Percentiles rank a stretch among this genome's conserved stretches.
Evolutionary conservation across 2,113 vertebrate genomes (phyloP).

Genomic region (Psammodynastes pulverulentus): DNA sequence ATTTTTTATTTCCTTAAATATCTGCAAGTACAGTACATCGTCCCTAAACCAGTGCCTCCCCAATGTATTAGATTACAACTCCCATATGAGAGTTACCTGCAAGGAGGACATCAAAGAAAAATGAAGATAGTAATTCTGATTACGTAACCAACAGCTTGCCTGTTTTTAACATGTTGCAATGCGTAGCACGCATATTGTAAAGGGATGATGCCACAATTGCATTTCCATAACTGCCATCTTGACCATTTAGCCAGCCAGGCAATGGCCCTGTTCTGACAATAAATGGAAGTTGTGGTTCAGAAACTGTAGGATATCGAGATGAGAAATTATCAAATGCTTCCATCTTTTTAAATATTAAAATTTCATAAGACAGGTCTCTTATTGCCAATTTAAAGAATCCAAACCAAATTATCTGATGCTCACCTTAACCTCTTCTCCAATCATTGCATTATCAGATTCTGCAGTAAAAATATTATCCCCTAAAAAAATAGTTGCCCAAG

Average conservation of each 20-base stretch:
- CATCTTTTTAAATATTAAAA: neutral
- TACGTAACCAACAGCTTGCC: neutral
- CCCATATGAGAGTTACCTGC: neutral
- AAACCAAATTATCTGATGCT: no score
- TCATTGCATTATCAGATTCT: neutral
- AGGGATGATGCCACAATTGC: neutral
- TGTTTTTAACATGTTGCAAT: neutral
- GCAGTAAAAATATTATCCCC: neutral
- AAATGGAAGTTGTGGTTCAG: neutral
- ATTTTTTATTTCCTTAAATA: neutral
- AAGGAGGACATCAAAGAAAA: neutral
- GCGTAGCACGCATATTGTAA: neutral
- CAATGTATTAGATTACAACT: neutral
- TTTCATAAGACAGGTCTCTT: neutral
- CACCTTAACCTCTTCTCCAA: neutral
- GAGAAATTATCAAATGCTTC: neutral
- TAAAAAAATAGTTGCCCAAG: neutral
- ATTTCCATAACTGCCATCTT: neutral
- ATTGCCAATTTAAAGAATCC: neutral
- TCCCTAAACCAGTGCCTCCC: neutral
- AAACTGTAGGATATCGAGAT: neutral
- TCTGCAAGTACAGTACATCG: neutral
- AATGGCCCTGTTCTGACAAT: neutral
- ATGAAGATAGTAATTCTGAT: neutral
- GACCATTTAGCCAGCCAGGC: neutral